Base-by-base conservation (phyloP, 2,797 vertebrate species). In the Protosalanx chinensis region DNA sequence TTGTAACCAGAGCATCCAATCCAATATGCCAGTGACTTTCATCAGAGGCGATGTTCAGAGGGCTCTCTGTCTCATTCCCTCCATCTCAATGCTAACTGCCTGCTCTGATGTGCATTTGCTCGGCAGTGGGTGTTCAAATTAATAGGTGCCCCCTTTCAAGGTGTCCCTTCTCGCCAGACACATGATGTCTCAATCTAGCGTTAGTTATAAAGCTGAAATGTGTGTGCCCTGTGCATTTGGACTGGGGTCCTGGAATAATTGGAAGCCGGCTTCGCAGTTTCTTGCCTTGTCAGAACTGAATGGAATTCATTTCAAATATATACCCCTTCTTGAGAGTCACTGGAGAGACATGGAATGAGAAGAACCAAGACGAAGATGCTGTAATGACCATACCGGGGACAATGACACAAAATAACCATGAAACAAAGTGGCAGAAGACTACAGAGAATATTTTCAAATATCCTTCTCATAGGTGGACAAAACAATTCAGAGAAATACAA, bases 31-130 rank as follows among this genome's bases (percentile, higher is more conserved):
- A 49, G 20, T 51, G 60, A 72, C 62, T 74, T 59, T 56, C 58
- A 72, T 82, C 71, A 66, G 68, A 74, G 51, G 27, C 77, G 73
- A 76, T 46, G 68, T 13, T 35, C 72, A 73, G 64, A n/a, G 29
- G 62, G 64, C 37, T 49, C 65, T 70, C 72, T 2, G 53, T 76
- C 74, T 72, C 72, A 57, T 32, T 65, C 59, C 29, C 65, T 84
- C 75, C 8, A 15, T 73, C 74, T 77, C 63, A 68, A 1, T 75
- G 68, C 71, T 56, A 80, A 82, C 75, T 76, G 33, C 65, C 29
- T 49, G 61, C 15, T 56, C 32, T 63, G 71, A 76, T 37, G 67
- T 61, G 20, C 6, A 6, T n/a, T n/a, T n/a, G 29, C 58, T 6
- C 56, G 80, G 41, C 67, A 64, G 65, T 12, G 41, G 72, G 75